Percentiles rank a stretch among this genome's conserved stretches.
phyloP scores from a whole-genome alignment of 2,113 vertebrate genomes.

The Morone saxatilis region DNA sequence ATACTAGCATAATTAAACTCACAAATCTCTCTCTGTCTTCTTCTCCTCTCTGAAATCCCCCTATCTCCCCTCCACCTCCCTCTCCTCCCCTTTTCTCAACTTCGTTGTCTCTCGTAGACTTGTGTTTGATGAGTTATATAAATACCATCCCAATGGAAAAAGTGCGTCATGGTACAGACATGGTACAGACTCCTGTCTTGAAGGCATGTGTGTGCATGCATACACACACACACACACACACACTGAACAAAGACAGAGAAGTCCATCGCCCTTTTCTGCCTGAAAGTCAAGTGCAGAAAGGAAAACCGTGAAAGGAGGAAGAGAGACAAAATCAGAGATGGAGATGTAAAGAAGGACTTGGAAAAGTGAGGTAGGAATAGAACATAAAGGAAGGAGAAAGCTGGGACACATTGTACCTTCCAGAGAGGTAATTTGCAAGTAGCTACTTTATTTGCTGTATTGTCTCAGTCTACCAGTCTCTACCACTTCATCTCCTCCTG shows the following conservation, averaged over 20 bases:
- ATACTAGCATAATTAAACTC: conserved; percentile 79
- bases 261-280: conserved; percentile 22
- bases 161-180: conserved; percentile 81
- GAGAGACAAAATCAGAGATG: background rate
- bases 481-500: background rate
- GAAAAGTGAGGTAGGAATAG: background rate
- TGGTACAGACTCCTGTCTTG: conserved; percentile 77
- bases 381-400: background rate
- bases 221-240: conserved; percentile 25
- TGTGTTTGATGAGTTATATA: conserved; percentile 83
- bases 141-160: conserved; percentile 85
- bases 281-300: conserved; percentile 50
- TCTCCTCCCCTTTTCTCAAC: conserved; percentile 40
- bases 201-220: conserved; percentile 34
- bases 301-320: background rate
- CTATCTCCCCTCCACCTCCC: conserved; percentile 12
- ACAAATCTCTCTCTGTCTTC: conserved; percentile 71
- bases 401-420: background rate
- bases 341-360: background rate
- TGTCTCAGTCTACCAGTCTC: background rate
- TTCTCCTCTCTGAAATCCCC: conserved; percentile 50
- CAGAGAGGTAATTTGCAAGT: background rate
- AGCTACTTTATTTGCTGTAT: background rate
- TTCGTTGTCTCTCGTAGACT: conserved; percentile 65
- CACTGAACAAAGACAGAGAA: conserved; percentile 29